Evolutionary conservation across 2,797 vertebrate species (phyloP), one percentile per base, ranked within the genome.

Genomic region (Sebastes hopkinsi): DNA sequence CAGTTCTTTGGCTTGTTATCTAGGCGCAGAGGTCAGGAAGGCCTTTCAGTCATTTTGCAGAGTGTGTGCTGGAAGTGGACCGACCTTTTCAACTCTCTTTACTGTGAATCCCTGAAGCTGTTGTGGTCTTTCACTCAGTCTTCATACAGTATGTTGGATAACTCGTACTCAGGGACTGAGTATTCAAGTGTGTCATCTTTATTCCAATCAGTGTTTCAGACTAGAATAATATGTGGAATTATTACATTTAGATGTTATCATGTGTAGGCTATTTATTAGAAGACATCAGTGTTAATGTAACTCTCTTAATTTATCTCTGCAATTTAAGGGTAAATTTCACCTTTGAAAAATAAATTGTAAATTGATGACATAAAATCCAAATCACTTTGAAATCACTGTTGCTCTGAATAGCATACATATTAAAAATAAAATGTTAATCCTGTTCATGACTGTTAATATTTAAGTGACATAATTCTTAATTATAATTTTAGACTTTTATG

Each of bases 1-100:
- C 91, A 94, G 92, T 93, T 95, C 95, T 95, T 95, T 94, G 95
- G 94, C 95, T 96, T 94, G 95, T 96, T 97, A 96, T 94, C 81
- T 95, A 91, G 94, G 94, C 92, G 93, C 96, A 97, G 95, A 95
- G 96, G 96, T 97, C 97, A 97, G 95, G 93, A 95, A 93, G 95
- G 94, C 94, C 95, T 96, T 97, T 96, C 94, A 95, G 95, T 96
- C 92, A 88, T 94, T 94, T 96, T 95, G 96, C 94, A 91, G 94
- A 96, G 96, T 88, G 76, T 96, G 94, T 94, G 94, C 95, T 97
- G 94, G 93, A 96, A 95, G 95, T 95, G 95, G 94, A 96, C 95
- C 96, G 96, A 97, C 96, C 96, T 97, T 96, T 95, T 95, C 90
- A 96, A 95, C 96, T 91, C 85, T 72, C 42, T 79, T 82, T 75